Percentiles rank a stretch among this genome's conserved stretches.
Conservation (phyloP, 2,888 invertebrate species). For the Andrena chrysosceles region DNA sequence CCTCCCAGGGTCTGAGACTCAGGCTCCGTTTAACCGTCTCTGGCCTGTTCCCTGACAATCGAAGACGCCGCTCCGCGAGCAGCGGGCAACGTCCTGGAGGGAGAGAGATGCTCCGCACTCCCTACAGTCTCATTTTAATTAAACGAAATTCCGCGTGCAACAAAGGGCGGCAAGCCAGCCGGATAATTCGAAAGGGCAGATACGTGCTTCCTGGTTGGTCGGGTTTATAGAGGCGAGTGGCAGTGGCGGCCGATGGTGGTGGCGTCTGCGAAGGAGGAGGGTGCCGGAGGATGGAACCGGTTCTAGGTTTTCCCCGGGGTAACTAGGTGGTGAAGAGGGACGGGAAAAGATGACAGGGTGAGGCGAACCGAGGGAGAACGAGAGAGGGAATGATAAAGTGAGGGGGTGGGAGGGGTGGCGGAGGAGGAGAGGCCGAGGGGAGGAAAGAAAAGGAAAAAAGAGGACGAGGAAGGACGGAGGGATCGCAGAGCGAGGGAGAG, state of each 20-base stretch:
- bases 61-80: conserved; percentile 36
- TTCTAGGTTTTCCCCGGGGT: conserved; percentile 75
- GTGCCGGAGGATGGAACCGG: conserved; percentile 68
- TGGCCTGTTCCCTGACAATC: conserved; percentile 32
- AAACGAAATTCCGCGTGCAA: conserved; percentile 76
- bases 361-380: conserved; percentile 11
- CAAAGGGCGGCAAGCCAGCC: conserved; percentile 75
- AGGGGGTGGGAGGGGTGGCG: conserved; percentile 38
- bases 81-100: conserved; percentile 5
- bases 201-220: conserved; percentile 76
- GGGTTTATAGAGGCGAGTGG: conserved; percentile 68
- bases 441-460: conserved; percentile 45
- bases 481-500: conserved; percentile 53
- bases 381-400: conserved; percentile 29
- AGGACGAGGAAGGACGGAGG: conserved; percentile 31
- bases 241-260: conserved; percentile 57
- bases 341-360: conserved; percentile 41
- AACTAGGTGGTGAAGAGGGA: conserved; percentile 73
- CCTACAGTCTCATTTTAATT: conserved; percentile 74
- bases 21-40: conserved; percentile 30
- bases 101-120: conserved; percentile 17
- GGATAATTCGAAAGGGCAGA: conserved; percentile 76
- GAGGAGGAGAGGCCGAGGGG: conserved; percentile 33
- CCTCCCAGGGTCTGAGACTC: background rate
- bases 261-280: conserved; percentile 63